phyloP scores from a whole-genome alignment of 2,113 vertebrate genomes.

The Rhinogobius similis region DNA sequence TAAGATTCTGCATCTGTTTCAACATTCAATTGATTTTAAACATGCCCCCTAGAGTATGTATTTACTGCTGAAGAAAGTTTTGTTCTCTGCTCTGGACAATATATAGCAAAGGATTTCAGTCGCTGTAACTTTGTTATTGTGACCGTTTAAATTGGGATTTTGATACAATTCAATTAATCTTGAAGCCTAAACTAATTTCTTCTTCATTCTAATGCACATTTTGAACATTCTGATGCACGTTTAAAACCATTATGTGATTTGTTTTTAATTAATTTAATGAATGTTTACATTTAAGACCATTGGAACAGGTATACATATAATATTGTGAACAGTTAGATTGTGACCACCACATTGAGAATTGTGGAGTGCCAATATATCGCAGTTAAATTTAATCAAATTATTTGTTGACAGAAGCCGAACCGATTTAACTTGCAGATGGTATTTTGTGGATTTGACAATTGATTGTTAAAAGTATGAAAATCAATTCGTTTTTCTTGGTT shows the following conservation, averaged over 20 bases:
- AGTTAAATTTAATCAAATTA: constrained; percentile 24
- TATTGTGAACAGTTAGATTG: neutral
- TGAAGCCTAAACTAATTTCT: neutral
- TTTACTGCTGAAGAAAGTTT: neutral
- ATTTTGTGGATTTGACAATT: constrained; percentile 30
- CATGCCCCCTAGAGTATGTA: neutral
- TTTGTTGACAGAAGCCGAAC: constrained; percentile 27
- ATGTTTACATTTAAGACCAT: too few relatives aligned
- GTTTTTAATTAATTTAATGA: too few relatives aligned
- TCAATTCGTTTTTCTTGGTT: constrained; percentile 25
- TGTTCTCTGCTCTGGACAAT: neutral
- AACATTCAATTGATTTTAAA: neutral
- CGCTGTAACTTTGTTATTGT: too few relatives aligned
- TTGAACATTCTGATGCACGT: neutral
- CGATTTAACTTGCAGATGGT: constrained; percentile 12
- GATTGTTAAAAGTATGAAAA: constrained; percentile 21
- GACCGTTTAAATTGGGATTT: neutral
- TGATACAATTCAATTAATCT: neutral
- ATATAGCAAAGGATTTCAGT: too few relatives aligned
- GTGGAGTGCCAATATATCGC: constrained; percentile 10
- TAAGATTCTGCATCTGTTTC: neutral
- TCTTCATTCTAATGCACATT: neutral
- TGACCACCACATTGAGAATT: neutral
- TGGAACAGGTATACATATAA: neutral
- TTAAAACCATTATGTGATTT: neutral